These are phyloP conservation scores for Argyresthia goedartella DNA, from an alignment of 2,888 invertebrate species.

Conservation along the genomic window DNA sequence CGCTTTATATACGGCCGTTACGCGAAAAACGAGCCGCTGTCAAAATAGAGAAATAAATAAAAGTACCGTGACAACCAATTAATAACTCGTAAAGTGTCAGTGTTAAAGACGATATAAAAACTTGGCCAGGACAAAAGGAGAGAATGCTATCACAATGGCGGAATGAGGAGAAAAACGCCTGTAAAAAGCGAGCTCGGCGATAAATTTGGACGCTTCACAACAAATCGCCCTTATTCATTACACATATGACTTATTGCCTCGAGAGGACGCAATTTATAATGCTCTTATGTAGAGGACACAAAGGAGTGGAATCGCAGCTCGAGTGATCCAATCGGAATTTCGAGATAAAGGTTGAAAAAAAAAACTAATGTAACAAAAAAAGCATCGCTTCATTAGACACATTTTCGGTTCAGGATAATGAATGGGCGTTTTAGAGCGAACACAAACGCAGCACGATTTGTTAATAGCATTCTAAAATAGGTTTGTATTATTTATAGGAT, in stretches of 20 bases:
- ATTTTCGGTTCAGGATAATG: slow-evolving; percentile 22
- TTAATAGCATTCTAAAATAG: slow-evolving; percentile 21
- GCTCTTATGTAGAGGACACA: slow-evolving; percentile 52
- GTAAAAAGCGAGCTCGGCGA: slow-evolving; percentile 65
- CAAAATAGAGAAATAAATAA: slow-evolving; percentile 71
- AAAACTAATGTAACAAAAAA: slow-evolving; percentile 29
- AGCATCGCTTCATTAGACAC: slow-evolving; percentile 59
- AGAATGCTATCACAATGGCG: slow-evolving; percentile 62
- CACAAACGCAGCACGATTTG: slow-evolving; percentile 24
- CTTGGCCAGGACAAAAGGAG: slow-evolving; percentile 45
- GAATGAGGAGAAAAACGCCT: slow-evolving; percentile 59
- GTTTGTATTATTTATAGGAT: background rate
- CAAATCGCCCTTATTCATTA: slow-evolving; percentile 72
- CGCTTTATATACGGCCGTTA: slow-evolving; percentile 44
- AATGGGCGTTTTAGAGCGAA: slow-evolving; percentile 24
- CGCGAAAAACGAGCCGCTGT: slow-evolving; percentile 56
- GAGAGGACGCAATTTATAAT: slow-evolving; percentile 53
- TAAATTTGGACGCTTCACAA: slow-evolving; percentile 69
- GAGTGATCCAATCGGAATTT: slow-evolving; percentile 27
- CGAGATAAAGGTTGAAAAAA: slow-evolving; percentile 4
- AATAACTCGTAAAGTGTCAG: slow-evolving; percentile 71
- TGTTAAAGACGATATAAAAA: slow-evolving; percentile 59
- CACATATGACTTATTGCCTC: slow-evolving; percentile 64
- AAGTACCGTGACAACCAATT: slow-evolving; percentile 63
- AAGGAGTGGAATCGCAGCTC: slow-evolving; percentile 34